These are phyloP conservation scores for Pagetopsis macropterus DNA, from an alignment of 2,797 vertebrate genomes.

Conservation along the genomic window DNA sequence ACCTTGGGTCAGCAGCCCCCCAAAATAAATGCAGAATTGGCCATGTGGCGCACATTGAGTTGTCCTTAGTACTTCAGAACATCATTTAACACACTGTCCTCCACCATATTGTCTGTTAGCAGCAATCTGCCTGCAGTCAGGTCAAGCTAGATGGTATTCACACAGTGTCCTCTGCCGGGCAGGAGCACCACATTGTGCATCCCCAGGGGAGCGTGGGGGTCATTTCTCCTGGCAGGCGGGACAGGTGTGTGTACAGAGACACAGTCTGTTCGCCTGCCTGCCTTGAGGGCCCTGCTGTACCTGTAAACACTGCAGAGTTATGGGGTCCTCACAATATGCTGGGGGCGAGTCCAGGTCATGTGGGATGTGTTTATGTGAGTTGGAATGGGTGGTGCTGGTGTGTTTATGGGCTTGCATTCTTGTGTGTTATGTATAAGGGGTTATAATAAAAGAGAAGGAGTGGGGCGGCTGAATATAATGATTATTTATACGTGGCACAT, in stretches of 20 bases:
- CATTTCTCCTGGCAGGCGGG: constrained; percentile 63
- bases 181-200: constrained; percentile 40
- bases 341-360: constrained; percentile 69
- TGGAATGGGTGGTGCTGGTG: constrained; percentile 13
- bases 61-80: constrained; percentile 30
- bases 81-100: constrained; percentile 40
- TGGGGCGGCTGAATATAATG: constrained; percentile 33
- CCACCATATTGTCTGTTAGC: constrained; percentile 30
- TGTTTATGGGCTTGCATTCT: constrained; percentile 42
- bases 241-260: constrained; percentile 71
- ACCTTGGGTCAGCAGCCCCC: constrained; percentile 2
- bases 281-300: constrained; percentile 61
- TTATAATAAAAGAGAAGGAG: constrained; percentile 18
- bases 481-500: constrained; percentile 60
- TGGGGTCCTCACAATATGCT: constrained; percentile 60
- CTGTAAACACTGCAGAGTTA: constrained; percentile 73
- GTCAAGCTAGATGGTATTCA: constrained; percentile 57
- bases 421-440: constrained; percentile 26
- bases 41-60: constrained; percentile 16
- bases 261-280: constrained; percentile 55
- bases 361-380: constrained; percentile 56
- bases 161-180: constrained; percentile 36
- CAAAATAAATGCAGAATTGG: constrained; percentile 42
- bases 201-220: constrained; percentile 52
- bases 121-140: constrained; percentile 32